Base-by-base conservation (phyloP, 2,888 invertebrate genomes). In the Parnassius mnemosyne region DNA sequence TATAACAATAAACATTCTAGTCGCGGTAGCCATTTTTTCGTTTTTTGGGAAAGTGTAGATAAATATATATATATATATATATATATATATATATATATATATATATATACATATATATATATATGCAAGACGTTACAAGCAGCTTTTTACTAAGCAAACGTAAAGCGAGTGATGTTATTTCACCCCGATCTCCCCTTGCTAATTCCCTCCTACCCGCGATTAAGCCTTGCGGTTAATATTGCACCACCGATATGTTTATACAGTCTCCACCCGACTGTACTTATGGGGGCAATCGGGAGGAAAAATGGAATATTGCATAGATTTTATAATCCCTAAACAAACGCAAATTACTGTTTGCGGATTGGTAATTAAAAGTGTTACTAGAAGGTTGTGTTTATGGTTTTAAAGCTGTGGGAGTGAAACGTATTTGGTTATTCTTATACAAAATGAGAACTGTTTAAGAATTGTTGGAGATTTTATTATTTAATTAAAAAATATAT, bases 211-310 rank as follows among this genome's bases (percentile, higher is more conserved):
- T 1, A 47, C 55, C 57, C 57, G 51, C 66, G 58, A 63, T 63
- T 66, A 66, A 65, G 44, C 58, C 59, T 54, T 50, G 61, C 57
- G 63, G 63, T 66, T 65, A 66, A 66, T 66, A 66, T 66, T 63
- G 63, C 64, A 64, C 51, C 54, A 46, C 52, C 46, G 55, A 60
- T 66, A 61, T 66, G 63, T 60, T 64, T 64, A 47, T 47, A 53
- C 57, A 60, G 52, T 47, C 50, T 16, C 51, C 52, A 41, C 54
- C 47, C 51, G 51, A 25, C 54, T 53, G 54, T 53, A 56, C 59
- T 56, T 57, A 63, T 41, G 42, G 51, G 42, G 63, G 59, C 46
- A 43, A 52, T 52, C 42, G 53, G 52, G 52, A 2, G 63, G 42
- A 49, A 63, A 63, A 63, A 60, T 60, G 47, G 63, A 25, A 60